A percentile compares a stretch with the other conserved stretches of the same genome.
phyloP scores from a whole-genome alignment of 2,888 invertebrate genomes.

The Orchesella flavescens region DNA sequence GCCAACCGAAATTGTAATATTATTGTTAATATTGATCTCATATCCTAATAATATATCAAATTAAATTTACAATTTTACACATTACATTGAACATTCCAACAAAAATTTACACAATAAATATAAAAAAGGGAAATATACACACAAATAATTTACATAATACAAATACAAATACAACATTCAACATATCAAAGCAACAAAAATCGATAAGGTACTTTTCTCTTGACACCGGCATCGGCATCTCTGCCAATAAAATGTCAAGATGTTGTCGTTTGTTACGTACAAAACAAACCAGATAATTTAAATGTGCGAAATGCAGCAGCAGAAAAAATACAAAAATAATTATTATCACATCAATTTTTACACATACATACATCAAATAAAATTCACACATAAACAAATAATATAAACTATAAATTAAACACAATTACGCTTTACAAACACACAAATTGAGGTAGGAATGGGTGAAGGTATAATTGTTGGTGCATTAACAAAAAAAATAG shows the following conservation, averaged over 20 bases:
- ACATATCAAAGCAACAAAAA: neutral
- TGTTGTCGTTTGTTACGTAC: neutral
- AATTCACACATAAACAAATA: slow-evolving; percentile 6
- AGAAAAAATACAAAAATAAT: slow-evolving; percentile 15
- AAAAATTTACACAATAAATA: slow-evolving; percentile 2
- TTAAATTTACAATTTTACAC: too few relatives aligned
- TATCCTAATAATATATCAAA: too few relatives aligned
- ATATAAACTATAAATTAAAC: neutral
- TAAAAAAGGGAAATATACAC: neutral
- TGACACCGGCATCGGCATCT: too few relatives aligned
- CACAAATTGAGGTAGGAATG: slow-evolving; percentile 54
- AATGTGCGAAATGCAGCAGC: neutral
- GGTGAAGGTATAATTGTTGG: neutral
- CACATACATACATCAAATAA: neutral
- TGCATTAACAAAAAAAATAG: neutral
- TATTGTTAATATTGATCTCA: too few relatives aligned
- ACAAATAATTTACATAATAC: neutral
- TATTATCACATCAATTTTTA: neutral
- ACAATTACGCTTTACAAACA: slow-evolving; percentile 40
- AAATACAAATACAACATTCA: neutral
- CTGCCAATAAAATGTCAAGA: too few relatives aligned
- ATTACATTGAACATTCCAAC: neutral
- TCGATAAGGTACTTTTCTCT: neutral
- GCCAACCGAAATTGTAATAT: too few relatives aligned
- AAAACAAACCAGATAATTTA: neutral